These are phyloP conservation scores for Trachelus stipa DNA, from an alignment of 2,888 invertebrate genomes.

Conservation along the genomic window DNA sequence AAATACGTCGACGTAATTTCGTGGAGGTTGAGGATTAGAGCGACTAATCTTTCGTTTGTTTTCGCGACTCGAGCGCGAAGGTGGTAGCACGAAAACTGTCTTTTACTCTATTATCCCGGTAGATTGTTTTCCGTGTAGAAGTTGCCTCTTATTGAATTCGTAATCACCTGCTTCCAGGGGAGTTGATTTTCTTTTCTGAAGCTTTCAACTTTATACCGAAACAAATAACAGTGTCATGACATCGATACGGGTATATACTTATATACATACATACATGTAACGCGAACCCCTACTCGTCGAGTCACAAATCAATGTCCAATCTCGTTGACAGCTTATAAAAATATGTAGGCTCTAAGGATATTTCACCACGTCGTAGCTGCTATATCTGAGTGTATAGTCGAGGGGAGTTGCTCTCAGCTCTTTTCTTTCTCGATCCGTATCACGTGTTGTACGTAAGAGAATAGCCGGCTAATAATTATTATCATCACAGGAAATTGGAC, in stretches of 20 bases:
- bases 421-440: not conserved
- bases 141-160: not conserved
- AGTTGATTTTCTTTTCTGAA: not conserved
- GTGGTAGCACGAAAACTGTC: conserved; percentile 33
- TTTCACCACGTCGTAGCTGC: not conserved
- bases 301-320: conserved; percentile 43
- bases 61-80: conserved; percentile 21
- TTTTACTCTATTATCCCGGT: conserved; percentile 11
- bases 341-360: conserved; percentile 24
- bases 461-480: not conserved
- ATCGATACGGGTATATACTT: not conserved
- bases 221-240: not conserved
- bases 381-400: not conserved
- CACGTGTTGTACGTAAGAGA: not conserved
- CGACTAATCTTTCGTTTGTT: conserved; percentile 3
- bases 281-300: not conserved
- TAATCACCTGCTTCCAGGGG: not conserved
- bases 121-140: not conserved
- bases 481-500: not conserved
- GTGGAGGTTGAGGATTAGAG: not conserved
- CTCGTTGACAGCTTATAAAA: conserved; percentile 44
- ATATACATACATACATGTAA: not conserved
- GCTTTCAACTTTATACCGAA: not conserved
- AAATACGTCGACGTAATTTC: conserved; percentile 46
- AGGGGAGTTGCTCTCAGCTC: not conserved